These are phyloP conservation scores for Nannoperca obscura DNA, from an alignment of 2,797 vertebrate genomes.

Conservation along the genomic window DNA sequence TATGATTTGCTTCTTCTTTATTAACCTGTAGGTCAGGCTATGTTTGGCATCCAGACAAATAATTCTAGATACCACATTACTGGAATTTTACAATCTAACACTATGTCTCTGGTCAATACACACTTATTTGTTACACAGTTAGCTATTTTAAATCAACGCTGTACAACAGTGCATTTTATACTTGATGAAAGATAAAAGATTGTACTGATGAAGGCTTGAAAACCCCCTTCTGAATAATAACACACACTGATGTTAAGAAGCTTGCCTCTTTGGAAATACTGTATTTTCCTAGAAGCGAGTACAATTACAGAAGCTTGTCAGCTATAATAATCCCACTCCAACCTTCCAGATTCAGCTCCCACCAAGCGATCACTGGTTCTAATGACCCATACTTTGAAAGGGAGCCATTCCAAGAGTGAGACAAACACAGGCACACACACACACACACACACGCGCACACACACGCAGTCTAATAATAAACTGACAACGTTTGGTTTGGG, in stretches of 20 bases:
- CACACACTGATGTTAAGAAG: constrained; percentile 34
- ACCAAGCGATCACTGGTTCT: constrained; percentile 55
- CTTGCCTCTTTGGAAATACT: constrained; percentile 47
- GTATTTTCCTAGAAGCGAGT: constrained; percentile 57
- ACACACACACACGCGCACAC: constrained; percentile 36
- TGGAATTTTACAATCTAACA: constrained; percentile 2
- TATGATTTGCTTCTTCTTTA: background rate
- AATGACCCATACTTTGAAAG: constrained; percentile 64
- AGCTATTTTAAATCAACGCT: constrained; percentile 6
- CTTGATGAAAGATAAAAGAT: background rate
- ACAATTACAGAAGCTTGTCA: constrained; percentile 65
- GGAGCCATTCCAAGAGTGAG: constrained; percentile 57
- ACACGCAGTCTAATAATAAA: constrained; percentile 74
- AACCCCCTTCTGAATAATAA: constrained; percentile 32
- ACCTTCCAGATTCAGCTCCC: constrained; percentile 65
- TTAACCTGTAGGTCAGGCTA: constrained; percentile 1
- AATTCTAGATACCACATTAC: constrained; percentile 9
- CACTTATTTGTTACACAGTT: background rate
- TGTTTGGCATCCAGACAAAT: constrained; percentile 10
- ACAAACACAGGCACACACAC: constrained; percentile 40
- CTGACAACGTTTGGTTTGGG: constrained; percentile 50
- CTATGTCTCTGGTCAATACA: background rate
- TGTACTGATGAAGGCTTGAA: constrained; percentile 36
- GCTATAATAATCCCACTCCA: constrained; percentile 74
- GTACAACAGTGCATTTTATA: background rate